phyloP scores from a whole-genome alignment of 2,113 vertebrate genomes.

The Cyprinodon brontotheroides region DNA sequence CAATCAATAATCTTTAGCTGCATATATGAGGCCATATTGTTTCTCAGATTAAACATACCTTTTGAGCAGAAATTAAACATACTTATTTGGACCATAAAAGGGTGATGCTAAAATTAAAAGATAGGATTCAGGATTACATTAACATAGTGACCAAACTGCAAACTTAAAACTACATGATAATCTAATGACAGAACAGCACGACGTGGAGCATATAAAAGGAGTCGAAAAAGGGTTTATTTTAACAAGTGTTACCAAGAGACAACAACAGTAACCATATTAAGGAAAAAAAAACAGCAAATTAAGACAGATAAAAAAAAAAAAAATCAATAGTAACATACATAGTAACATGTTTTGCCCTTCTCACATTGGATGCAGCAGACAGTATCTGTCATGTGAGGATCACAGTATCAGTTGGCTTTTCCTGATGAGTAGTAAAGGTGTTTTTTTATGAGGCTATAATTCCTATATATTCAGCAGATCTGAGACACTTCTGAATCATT shows the following conservation, averaged over 20 bases:
- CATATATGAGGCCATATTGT: no score
- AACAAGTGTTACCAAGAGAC: conserved; percentile 29
- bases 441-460: background rate
- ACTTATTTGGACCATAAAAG: no score
- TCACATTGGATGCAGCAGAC: background rate
- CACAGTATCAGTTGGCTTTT: background rate
- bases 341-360: background rate
- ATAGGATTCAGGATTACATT: no score
- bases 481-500: background rate
- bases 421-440: background rate
- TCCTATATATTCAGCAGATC: background rate
- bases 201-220: conserved; percentile 29
- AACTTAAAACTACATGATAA: no score
- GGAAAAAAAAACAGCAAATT: conserved; percentile 22
- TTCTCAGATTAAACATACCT: no score
- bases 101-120: no score
- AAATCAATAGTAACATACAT: background rate
- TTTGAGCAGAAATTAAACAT: no score
- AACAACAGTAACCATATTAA: conserved; percentile 7
- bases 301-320: background rate
- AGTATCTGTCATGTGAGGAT: background rate
- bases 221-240: conserved; percentile 66
- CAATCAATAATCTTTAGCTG: no score
- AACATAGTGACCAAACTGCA: no score
- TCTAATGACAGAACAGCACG: conserved; percentile 11